These are phyloP conservation scores for Bombylius major DNA, from an alignment of 2,888 invertebrate species.

Conservation along the genomic window DNA sequence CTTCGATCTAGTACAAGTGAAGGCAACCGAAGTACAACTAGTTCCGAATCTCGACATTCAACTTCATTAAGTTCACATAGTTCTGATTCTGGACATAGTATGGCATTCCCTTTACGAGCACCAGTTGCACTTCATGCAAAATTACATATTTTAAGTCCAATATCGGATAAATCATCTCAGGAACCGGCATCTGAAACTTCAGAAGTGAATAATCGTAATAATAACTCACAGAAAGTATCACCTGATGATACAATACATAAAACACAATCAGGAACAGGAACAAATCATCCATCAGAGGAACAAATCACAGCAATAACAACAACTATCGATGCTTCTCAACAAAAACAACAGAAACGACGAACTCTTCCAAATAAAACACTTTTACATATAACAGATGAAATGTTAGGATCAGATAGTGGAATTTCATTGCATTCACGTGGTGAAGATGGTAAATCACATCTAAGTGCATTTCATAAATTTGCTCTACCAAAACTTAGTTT, in stretches of 20 bases:
- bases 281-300: conserved; percentile 6
- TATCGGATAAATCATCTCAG: conserved; percentile 81
- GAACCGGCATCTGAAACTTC: conserved; percentile 74
- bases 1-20: conserved; percentile 77
- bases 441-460: conserved; percentile 58
- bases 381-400: conserved; percentile 45
- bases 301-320: conserved; percentile 29
- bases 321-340: conserved; percentile 15
- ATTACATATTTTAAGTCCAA: conserved; percentile 75
- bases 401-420: conserved; percentile 78
- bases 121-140: conserved; percentile 62
- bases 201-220: conserved; percentile 67
- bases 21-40: conserved; percentile 73
- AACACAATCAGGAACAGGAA: conserved; percentile 12
- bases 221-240: conserved; percentile 63
- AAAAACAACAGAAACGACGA: conserved; percentile 39
- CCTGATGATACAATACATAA: conserved; percentile 45
- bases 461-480: conserved; percentile 46
- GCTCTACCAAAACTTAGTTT: conserved; percentile 39
- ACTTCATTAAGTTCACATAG: conserved; percentile 76
- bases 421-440: conserved; percentile 76
- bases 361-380: conserved; percentile 64
- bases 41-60: conserved; percentile 72
- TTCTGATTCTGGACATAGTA: conserved; percentile 56
- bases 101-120: conserved; percentile 49